These are phyloP conservation scores for Automeris io DNA, from an alignment of 2,888 invertebrate species.

Conservation along the genomic window DNA sequence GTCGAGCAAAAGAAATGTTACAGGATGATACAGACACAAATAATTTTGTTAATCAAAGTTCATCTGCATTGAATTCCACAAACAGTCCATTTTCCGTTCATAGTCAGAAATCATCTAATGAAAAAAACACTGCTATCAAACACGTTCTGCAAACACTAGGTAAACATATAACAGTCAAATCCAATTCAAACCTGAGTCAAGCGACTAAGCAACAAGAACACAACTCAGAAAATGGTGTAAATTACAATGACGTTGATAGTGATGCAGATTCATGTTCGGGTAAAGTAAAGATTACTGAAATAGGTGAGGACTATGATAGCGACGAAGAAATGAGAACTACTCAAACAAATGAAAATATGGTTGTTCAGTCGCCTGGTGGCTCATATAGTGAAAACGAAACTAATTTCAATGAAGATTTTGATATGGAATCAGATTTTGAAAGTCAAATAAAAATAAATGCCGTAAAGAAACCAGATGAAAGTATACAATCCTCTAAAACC, in stretches of 20 bases:
- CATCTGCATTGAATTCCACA: neutral
- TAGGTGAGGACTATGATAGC: constrained; percentile 35
- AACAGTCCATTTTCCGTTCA: constrained; percentile 14
- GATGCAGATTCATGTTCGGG: constrained; percentile 34
- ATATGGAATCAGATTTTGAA: constrained; percentile 27
- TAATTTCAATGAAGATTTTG: constrained; percentile 23
- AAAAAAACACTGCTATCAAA: constrained; percentile 26
- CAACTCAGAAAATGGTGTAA: constrained; percentile 23
- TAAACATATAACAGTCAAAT: constrained; percentile 55
- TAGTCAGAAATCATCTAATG: constrained; percentile 17
- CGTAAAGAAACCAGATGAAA: constrained; percentile 24
- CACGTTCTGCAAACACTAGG: constrained; percentile 49
- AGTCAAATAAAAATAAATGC: constrained; percentile 27
- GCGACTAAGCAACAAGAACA: constrained; percentile 21
- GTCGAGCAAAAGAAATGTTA: constrained; percentile 10
- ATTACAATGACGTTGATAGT: constrained; percentile 23
- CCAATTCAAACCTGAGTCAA: constrained; percentile 38
- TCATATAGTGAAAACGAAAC: constrained; percentile 37
- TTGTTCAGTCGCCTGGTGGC: constrained; percentile 43
- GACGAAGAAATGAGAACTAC: constrained; percentile 19
- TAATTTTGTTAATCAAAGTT: constrained; percentile 8
- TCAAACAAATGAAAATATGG: constrained; percentile 23
- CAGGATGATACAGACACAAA: constrained; percentile 12
- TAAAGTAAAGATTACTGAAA: constrained; percentile 52
- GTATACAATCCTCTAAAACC: constrained; percentile 1